Evolutionary conservation across 2,797 vertebrate species (phyloP), one percentile per base, ranked within the genome.

Genomic region (Artibeus jamaicensis): DNA sequence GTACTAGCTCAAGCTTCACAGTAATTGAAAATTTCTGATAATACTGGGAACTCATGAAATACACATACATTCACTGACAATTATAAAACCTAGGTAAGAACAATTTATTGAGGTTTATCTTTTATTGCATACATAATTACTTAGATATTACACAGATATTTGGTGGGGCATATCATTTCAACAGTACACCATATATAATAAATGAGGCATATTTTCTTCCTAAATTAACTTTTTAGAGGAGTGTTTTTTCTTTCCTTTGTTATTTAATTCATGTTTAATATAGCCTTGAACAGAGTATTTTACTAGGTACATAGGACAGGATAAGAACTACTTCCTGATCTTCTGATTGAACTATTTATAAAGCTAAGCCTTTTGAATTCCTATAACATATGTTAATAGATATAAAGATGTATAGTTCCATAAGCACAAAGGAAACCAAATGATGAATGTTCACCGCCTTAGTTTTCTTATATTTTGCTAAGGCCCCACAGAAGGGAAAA

Each of bases 21-120:
- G 91, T 86, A 95, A 96, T 71, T 91, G 86, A 93, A 96, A 78
- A 89, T 95, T 89, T 89, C 71, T 88, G 26, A 57, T 82, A 82
- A 90, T 70, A 86, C 29, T 32, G 83, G 73, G 14, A 91, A 26
- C 59, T 82, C 73, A 89, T 95, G 55, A 93, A 83, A 74, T 44
- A 90, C 3, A 71, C 55, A 68, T 2, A 67, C 48, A 68, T 74
- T 88, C 55, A 34, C 62, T 48, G n/a, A 32, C 19, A 86, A 89
- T 65, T 70, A 67, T 93, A 83, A 95, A 92, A 71, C 65, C 70
- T 86, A 91, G 86, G 78, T 67, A 65, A 95, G 89, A 96, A 86
- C 94, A 86, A 74, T 29, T 11, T 59, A 62, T 32, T 37, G 39
- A 90, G 26, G 21, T 42, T 93, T 94, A 89, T 86, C 59, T 94